Evolutionary conservation across 1,140 invertebrate species (phyloP), one percentile per base, ranked within the genome.

Genomic region (Ganaspis sp.): DNA sequence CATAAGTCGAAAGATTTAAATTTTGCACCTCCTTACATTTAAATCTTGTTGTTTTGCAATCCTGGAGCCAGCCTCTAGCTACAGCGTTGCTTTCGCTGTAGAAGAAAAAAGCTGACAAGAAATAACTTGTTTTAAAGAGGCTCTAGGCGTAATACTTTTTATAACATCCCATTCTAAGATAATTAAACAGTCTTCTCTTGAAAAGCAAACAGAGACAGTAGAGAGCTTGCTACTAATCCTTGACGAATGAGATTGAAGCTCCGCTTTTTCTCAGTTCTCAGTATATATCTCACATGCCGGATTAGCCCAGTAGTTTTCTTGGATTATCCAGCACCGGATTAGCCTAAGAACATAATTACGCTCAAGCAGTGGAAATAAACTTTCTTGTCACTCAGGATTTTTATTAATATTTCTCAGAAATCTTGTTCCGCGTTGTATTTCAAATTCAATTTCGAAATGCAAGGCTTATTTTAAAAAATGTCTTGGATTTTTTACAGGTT

Each of bases 221-320:
- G 23, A 21, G 12, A 29, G 6, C 12, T 64, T 34, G 23, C 23
- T 29, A 26, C 58, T 64, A 64, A 64, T 64, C 58, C 58, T 64
- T 64, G 58, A 64, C 58, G 58, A 64, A 64, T 64, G 58, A 29
- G 58, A 64, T 29, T 64, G 26, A 64, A 64, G 58, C 58, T 21
- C 23, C 23, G 58, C 23, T 64, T 21, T 64, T 64, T 29, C 58
- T 26, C 58, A 64, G 23, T 29, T 64, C 58, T 64, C 5, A 64
- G 58, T 64, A 64, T 29, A 64, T 64, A 64, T 64, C 21, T 64
- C 58, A 64, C 58, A 64, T 64, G 26, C 58, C 58, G 58, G 58
- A 64, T 64, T 64, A 64, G 29, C 23, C 54, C 11, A 64, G 58
- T 64, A 64, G 23, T 64, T 64, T 64, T 64, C 58, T 64, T 34